Base-by-base conservation (phyloP, 2,888 invertebrate species). In the Drosophila tanythrix region DNA sequence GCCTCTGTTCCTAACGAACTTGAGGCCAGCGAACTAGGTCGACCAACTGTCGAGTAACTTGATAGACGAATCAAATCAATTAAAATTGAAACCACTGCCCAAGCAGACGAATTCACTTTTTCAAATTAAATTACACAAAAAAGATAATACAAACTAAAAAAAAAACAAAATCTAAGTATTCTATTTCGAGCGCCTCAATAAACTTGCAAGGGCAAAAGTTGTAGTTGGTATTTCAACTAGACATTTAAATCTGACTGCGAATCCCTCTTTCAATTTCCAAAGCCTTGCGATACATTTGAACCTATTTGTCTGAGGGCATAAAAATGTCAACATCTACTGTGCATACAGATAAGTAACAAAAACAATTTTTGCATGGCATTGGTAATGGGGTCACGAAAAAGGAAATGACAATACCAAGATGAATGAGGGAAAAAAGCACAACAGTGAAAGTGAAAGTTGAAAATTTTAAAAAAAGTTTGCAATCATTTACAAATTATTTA, bases 21-120 rank as follows among this genome's bases (percentile, higher is more conserved):
- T 56, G 13, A 11, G 71, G 50, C 33, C 55, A 55, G 11, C 7
- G n/a, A 38, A 25, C 40, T 52, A 60, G 88, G 76, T 88, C 76
- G 61, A 62, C 52, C 71, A 81, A 81, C 85, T 74, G 59, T 72
- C 46, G 6, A 57, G 58, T 66, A 52, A 58, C 58, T 64, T 69
- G 74, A 71, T 87, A 70, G 69, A 80, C 78, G 73, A 68, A 62
- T 18, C 58, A 38, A 40, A 43, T 29, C 51, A 33, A 70, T 29
- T 53, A 31, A 70, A 48, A 40, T 21, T n/a, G 35, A 35, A 73
- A 61, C 61, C 60, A 69, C 68, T 31, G 70, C 35, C 55, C 31
- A 29, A 25, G 6, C 38, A 31, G 48, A 11, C 46, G 66, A 50
- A 67, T 69, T 72, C 51, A 65, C 25, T 15, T 10, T n/a, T 40